phyloP scores from a whole-genome alignment of 2,888 invertebrate species.

The Calliscelio sp. region DNA sequence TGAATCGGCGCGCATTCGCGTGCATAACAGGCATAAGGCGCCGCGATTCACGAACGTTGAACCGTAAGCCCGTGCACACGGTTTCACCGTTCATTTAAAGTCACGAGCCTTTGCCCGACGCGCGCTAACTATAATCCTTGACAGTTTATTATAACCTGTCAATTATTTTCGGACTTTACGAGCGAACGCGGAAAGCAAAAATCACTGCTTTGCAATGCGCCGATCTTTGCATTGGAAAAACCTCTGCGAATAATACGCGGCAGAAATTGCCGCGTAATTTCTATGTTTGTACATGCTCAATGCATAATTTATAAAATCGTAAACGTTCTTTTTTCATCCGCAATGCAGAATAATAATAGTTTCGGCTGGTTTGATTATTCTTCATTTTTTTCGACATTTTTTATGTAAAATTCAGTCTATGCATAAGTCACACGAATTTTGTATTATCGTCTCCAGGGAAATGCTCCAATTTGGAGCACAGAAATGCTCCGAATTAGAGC shows the following conservation, averaged over 20 bases:
- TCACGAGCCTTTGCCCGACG: constrained; percentile 54
- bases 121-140: constrained; percentile 61
- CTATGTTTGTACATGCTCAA: constrained; percentile 1
- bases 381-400: no score
- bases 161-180: constrained; percentile 67
- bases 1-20: constrained; percentile 46
- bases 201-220: constrained; percentile 24
- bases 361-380: background rate
- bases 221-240: constrained; percentile 24
- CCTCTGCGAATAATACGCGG: constrained; percentile 15
- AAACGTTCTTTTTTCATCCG: background rate
- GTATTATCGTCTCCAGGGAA: no score
- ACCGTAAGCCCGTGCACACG: constrained; percentile 60
- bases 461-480: no score
- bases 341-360: background rate
- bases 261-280: constrained; percentile 21
- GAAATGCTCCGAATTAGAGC: no score
- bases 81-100: constrained; percentile 66
- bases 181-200: constrained; percentile 37
- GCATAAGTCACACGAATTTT: no score
- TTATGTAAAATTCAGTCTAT: no score
- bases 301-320: constrained; percentile 2
- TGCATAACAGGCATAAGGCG: constrained; percentile 60
- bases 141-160: constrained; percentile 66
- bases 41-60: constrained; percentile 68